Conservation (phyloP, 2,113 vertebrate species). For the Myanophis thanlyinensis region DNA sequence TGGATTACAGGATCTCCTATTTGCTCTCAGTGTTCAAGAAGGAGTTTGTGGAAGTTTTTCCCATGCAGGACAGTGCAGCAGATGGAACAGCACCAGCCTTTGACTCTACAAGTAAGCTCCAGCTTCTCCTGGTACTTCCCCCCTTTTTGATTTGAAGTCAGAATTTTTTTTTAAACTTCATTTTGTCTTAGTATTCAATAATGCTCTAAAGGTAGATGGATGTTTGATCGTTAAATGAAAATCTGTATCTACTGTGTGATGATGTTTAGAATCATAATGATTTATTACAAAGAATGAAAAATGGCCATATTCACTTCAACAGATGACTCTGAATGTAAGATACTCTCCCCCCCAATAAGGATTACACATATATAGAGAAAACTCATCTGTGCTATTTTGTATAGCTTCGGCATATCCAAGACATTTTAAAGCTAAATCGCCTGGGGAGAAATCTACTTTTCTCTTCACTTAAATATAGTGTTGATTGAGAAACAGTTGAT, state of each 20-base stretch:
- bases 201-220: neutral
- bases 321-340: neutral
- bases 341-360: neutral
- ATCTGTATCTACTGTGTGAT: neutral
- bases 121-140: conserved; percentile 10
- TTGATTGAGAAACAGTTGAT: neutral
- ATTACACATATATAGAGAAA: neutral
- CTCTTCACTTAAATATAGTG: neutral
- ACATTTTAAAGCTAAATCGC: neutral
- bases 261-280: neutral
- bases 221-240: neutral
- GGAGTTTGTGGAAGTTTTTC: conserved; percentile 95
- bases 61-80: conserved; percentile 84
- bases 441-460: neutral
- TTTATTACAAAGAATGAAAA: neutral
- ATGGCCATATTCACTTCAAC: neutral
- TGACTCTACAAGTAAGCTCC: conserved; percentile 84
- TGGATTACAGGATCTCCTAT: conserved; percentile 97
- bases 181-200: neutral
- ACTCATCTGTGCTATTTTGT: neutral
- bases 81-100: conserved; percentile 87
- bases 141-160: neutral
- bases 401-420: neutral
- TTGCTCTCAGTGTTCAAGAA: conserved; percentile 97
- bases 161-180: neutral